Evolutionary conservation across 2,888 invertebrate species (phyloP).

Genomic region (Caenorhabditis japonica): DNA sequence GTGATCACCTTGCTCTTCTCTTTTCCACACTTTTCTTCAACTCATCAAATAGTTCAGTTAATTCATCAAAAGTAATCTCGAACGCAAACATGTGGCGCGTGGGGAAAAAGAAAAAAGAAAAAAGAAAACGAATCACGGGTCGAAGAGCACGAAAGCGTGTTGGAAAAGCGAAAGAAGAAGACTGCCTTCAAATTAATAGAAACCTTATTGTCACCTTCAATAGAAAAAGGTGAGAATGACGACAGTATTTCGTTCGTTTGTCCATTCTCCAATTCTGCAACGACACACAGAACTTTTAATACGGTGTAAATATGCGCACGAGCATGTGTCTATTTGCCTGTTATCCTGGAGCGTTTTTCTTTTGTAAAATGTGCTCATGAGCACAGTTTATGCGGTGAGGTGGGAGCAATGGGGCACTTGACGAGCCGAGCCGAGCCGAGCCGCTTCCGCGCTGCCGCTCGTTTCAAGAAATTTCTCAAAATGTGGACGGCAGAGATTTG

Average conservation of each 20-base stretch:
- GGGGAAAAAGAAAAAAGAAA: conserved; percentile 17
- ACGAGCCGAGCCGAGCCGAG: conserved; percentile 17
- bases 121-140: no score
- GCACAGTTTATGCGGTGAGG: conserved; percentile 44
- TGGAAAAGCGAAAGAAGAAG: background rate
- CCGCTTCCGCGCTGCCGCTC: conserved; percentile 35
- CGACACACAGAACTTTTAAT: conserved; percentile 10
- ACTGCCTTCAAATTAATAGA: conserved; percentile 36
- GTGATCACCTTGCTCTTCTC: conserved; percentile 20
- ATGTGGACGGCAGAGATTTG: no score
- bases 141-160: conserved; percentile 30
- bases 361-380: conserved; percentile 45
- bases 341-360: conserved; percentile 48
- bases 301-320: conserved; percentile 35
- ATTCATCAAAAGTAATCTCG: conserved; percentile 49
- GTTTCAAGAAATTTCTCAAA: conserved; percentile 30
- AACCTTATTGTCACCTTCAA: conserved; percentile 12
- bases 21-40: conserved; percentile 15
- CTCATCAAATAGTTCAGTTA: conserved; percentile 49
- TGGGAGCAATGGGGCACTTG: conserved; percentile 29
- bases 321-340: conserved; percentile 46
- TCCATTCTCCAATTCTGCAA: conserved; percentile 13
- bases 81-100: conserved; percentile 28
- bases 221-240: no score
- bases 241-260: conserved; percentile 17